Base-by-base conservation (phyloP, 1,140 invertebrate genomes). In the Marisa cornuarietis region DNA sequence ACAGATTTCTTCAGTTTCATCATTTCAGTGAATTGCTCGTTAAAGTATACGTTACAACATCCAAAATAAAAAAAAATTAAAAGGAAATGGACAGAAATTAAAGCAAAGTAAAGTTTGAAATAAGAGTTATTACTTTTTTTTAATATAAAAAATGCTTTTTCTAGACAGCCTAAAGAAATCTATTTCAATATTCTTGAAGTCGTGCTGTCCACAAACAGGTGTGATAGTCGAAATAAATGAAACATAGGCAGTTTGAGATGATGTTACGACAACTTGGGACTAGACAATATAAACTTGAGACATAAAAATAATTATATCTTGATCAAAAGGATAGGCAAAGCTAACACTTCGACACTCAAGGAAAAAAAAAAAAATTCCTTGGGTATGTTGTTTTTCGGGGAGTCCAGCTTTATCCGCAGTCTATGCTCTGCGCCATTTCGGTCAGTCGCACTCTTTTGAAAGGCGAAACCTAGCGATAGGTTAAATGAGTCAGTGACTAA, bases 31-130 rank as follows among this genome's bases (percentile, higher is more conserved):
- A 68, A n/a, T 68, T 68, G 22, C 26, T 31, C 11, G 22, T 72
- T 66, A 63, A 77, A 16, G n/a, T 22, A 66, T 26, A 77, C 58
- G 75, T 63, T 31, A 77, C 75, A 77, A 77, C 71, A 72, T 49
- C 75, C 51, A 65, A 26, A 77, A 63, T 31, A 63, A 7, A 63
- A 61, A 77, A 66, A 65, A n/a, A 77, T 9, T 65, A 77, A 77
- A n/a, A 77, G 24, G 31, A 65, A 18, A 61, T 20, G 31, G 24
- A 14, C 22, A 42, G 16, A 77, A 77, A 77, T 31, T 18, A 63
- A 77, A 65, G 58, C 0, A 9, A 65, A n/a, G 24, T 11, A 58
- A 16, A 77, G 58, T 14, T 63, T 16, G n/a, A 24, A 66, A 4
- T 65, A 18, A 65, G 9, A 77, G 22, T 22, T 49, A 77, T 63